These are phyloP conservation scores for Synaphobranchus kaupii DNA, from an alignment of 2,797 vertebrate species.

Conservation along the genomic window DNA sequence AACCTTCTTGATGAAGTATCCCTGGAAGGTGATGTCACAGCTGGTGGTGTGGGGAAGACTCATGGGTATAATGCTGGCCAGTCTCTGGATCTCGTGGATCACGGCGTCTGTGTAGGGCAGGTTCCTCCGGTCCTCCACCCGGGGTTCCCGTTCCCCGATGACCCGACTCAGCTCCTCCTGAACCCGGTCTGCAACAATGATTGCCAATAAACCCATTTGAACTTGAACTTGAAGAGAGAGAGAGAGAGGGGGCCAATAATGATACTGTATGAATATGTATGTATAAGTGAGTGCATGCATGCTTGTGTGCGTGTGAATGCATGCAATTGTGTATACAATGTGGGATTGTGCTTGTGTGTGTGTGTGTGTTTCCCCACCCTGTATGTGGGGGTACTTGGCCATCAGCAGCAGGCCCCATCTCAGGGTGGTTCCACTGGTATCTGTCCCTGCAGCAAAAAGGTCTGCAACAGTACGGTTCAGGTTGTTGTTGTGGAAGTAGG, in stretches of 20 bases:
- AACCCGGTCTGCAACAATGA: too few relatives aligned
- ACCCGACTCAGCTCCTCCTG: too few relatives aligned
- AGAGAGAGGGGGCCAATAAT: too few relatives aligned
- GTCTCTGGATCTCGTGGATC: slow-evolving; percentile 64
- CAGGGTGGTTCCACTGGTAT: too few relatives aligned
- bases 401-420: too few relatives aligned
- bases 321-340: neutral
- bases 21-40: slow-evolving; percentile 60
- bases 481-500: neutral
- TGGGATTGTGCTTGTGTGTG: neutral
- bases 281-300: too few relatives aligned
- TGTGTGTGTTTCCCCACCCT: slow-evolving; percentile 50
- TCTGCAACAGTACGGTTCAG: too few relatives aligned
- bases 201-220: too few relatives aligned
- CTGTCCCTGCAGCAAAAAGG: too few relatives aligned
- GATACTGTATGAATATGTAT: too few relatives aligned
- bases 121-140: slow-evolving; percentile 54
- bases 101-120: slow-evolving; percentile 64
- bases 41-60: slow-evolving; percentile 56
- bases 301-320: too few relatives aligned
- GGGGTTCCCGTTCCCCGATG: slow-evolving; percentile 49
- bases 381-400: slow-evolving; percentile 64
- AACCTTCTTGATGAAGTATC: slow-evolving; percentile 65
- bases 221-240: too few relatives aligned
- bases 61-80: slow-evolving; percentile 53